phyloP scores from a whole-genome alignment of 2,113 vertebrate genomes.

The Mesocricetus auratus region DNA sequence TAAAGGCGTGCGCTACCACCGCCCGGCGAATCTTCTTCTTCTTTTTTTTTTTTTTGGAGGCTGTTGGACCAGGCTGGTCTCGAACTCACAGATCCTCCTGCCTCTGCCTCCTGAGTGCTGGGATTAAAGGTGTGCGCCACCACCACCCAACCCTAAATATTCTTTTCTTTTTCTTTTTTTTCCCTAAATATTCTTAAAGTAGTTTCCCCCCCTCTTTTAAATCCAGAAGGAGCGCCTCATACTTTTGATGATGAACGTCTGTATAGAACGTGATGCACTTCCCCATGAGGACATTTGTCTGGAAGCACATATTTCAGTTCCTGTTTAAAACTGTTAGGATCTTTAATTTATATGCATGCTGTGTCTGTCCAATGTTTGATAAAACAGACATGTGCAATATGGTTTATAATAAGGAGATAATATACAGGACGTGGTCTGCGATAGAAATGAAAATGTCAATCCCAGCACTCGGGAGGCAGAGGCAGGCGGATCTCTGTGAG shows the following conservation, averaged over 20 bases:
- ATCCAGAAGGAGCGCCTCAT: neutral
- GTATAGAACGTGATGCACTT: neutral
- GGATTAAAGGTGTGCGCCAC: too few species aligned
- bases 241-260: constrained; percentile 24
- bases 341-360: neutral
- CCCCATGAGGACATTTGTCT: neutral
- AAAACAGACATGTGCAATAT: neutral
- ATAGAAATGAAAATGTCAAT: neutral
- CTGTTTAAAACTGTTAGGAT: constrained; percentile 6
- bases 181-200: neutral
- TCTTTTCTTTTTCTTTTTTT: too few species aligned
- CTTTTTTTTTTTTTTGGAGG: too few species aligned
- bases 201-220: neutral
- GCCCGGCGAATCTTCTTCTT: too few species aligned
- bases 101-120: too few species aligned
- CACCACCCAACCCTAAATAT: too few species aligned
- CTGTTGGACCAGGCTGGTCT: too few species aligned
- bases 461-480: too few species aligned
- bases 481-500: too few species aligned
- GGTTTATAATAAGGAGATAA: neutral
- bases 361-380: neutral
- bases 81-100: too few species aligned
- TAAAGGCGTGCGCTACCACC: too few species aligned
- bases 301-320: neutral
- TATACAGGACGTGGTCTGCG: neutral